Evolutionary conservation across 1,140 invertebrate species (phyloP), one percentile per base, ranked within the genome.

Genomic region (Gonatopus flavifemur): DNA sequence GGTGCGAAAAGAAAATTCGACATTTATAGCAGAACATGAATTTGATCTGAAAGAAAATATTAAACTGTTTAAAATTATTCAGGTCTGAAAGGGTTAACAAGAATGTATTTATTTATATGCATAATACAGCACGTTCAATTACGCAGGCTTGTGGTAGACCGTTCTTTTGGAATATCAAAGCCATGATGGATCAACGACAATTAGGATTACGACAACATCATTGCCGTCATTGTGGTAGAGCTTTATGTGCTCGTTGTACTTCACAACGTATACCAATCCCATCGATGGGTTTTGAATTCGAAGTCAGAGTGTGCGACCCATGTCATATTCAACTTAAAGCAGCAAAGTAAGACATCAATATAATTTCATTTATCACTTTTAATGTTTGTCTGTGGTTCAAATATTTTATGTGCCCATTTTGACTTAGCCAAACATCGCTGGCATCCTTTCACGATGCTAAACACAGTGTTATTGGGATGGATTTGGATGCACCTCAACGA

Each of bases 121-220:
- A n/a, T n/a, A n/a, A n/a, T n/a, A n/a, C n/a, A 38, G 33, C 45
- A 28, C 43, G n/a, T n/a, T n/a, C n/a, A n/a, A n/a, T n/a, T n/a
- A 48, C 53, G 9, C 33, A 98, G 80, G 82, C 93, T 42, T 99
- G 97, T 78, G 85, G 87, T 30, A 82, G 88, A 57, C 97, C 97
- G 16, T 98, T 98, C 75, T 98, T 98, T 74, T 99, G 97, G 96
- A 99, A 99, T 76, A 84, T 98, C 19, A 86, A 90, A 59, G 94
- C 91, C 7, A 99, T 99, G 95, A 94, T 98, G 88, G 93, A 98
- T 69, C 91, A 93, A 74, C 90, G 94, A 70, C 92, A 93, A 67
- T 80, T 98, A 31, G 95, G 94, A 59, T 77, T 87, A 60, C 67
- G 95, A 41, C 95, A 98, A 78, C 94, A 94, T 78, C 90, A 94